A percentile compares a stretch with the other conserved stretches of the same genome.
Evolutionary conservation across 2,797 vertebrate genomes (phyloP).

Genomic region (Naso thynnoides): DNA sequence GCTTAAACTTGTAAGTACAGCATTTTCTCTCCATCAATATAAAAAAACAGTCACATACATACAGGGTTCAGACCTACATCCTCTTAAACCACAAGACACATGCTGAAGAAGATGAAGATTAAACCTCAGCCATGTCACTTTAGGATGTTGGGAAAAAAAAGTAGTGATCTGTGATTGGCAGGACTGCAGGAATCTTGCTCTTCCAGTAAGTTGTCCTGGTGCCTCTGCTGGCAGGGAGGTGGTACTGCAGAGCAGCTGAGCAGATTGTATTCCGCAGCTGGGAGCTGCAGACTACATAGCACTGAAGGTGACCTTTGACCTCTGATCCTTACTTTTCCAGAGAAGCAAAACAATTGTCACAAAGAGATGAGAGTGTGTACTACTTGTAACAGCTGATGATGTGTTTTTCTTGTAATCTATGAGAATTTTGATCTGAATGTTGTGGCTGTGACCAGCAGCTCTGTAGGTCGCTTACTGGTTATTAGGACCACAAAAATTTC

Average conservation of each 20-base stretch:
- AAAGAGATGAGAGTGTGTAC: neutral
- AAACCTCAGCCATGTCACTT: conserved; percentile 25
- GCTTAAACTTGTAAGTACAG: too few species aligned
- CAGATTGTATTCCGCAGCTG: neutral
- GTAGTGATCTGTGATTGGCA: conserved; percentile 34
- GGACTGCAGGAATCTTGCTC: neutral
- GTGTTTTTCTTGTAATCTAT: neutral
- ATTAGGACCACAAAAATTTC: too few species aligned
- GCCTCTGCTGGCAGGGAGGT: conserved; percentile 59
- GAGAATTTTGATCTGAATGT: too few species aligned
- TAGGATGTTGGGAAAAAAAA: conserved; percentile 14
- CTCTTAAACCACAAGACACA: neutral
- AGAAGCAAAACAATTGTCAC: neutral
- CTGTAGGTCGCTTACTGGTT: too few species aligned
- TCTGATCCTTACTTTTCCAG: neutral
- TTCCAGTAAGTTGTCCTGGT: neutral
- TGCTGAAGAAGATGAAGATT: conserved; percentile 1
- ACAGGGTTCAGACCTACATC: neutral
- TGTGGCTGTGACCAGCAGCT: too few species aligned
- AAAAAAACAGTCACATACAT: conserved; percentile 11
- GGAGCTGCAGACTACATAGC: conserved; percentile 2
- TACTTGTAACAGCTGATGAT: neutral
- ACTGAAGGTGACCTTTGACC: conserved; percentile 28
- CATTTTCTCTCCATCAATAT: too few species aligned
- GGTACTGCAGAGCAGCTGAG: conserved; percentile 17